Base-by-base conservation (phyloP, 2,888 invertebrate genomes). In the Endotricha flammealis region DNA sequence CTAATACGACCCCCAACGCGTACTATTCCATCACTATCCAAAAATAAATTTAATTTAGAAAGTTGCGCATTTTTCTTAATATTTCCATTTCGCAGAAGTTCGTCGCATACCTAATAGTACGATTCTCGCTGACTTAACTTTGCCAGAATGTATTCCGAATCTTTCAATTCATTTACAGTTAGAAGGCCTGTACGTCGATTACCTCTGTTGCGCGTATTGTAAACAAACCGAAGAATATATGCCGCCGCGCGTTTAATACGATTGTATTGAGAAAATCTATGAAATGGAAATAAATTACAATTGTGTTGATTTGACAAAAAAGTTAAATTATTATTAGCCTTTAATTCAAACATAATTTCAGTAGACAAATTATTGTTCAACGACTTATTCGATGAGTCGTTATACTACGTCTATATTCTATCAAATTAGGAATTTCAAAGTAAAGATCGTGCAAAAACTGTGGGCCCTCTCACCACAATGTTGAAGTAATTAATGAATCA, bases 401-500 rank as follows among this genome's bases (percentile, higher is more conserved):
- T n/a, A n/a, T n/a, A n/a, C n/a, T n/a, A n/a, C n/a, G n/a, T n/a
- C n/a, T n/a, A n/a, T n/a, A n/a, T n/a, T n/a, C n/a, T n/a, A n/a
- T n/a, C n/a, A 16, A 16, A 16, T 12, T 10, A 13, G 9, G 27
- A 14, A n/a, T 24, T 8, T 35, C 17, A 17, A 36, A 41, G 10
- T 42, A 24, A 17, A 10, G 10, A 10, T 38, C 29, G 4, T 37
- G 32, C 30, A 46, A 20, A 34, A 46, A 47, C 4, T 23, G 0
- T 0, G 50, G 50, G 0, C 55, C 55, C 5, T 33, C 8, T 51
- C 50, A 52, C 53, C 53, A 53, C 4, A 50, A 16, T 8, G 25
- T 16, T 3, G 35, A 47, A 6, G 7, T 4, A 8, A 8, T 17
- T 5, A 53, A 35, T 4, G 23, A 12, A 8, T 44, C 38, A 1